A percentile compares a stretch with the other conserved stretches of the same genome.
These are phyloP conservation scores for Panzeria rudis DNA, from an alignment of 2,888 invertebrate genomes.

Conservation along the genomic window DNA sequence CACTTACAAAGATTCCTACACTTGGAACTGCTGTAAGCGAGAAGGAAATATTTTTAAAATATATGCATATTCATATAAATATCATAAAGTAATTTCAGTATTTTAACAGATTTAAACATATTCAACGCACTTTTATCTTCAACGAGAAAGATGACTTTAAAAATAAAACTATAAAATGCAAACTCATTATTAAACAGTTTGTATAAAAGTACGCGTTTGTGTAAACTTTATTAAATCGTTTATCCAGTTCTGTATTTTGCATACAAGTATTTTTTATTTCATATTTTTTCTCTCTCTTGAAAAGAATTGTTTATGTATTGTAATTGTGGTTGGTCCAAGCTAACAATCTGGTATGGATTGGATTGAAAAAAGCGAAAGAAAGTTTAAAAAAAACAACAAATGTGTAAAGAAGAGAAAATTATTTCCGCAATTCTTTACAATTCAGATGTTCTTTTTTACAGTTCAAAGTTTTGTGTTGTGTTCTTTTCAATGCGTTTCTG, in stretches of 20 bases:
- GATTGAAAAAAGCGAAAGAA: conserved; percentile 1
- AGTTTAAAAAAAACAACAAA: background rate
- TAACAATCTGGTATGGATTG: conserved; percentile 56
- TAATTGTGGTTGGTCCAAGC: conserved; percentile 56
- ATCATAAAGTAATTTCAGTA: conserved; percentile 18
- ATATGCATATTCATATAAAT: background rate
- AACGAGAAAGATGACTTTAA: conserved; percentile 4
- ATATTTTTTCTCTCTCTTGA: background rate
- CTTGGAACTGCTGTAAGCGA: conserved; percentile 32
- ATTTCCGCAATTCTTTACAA: conserved; percentile 69
- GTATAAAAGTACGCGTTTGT: conserved; percentile 1
- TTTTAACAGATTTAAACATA: conserved; percentile 49
- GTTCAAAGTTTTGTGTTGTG: conserved; percentile 49
- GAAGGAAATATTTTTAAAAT: conserved; percentile 8
- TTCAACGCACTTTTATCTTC: conserved; percentile 27
- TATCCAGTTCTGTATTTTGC: conserved; percentile 47
- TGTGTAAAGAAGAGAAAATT: conserved; percentile 66
- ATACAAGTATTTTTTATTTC: conserved; percentile 20
- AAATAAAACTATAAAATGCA: conserved; percentile 33
- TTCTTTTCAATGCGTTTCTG: conserved; percentile 67
- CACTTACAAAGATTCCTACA: conserved; percentile 47
- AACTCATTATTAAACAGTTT: conserved; percentile 47
- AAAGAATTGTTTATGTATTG: conserved; percentile 60
- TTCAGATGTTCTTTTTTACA: conserved; percentile 50
- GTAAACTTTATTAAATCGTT: conserved; percentile 58